Evolutionary conservation across 2,797 vertebrate genomes (phyloP).

Genomic region (Morelia viridis): DNA sequence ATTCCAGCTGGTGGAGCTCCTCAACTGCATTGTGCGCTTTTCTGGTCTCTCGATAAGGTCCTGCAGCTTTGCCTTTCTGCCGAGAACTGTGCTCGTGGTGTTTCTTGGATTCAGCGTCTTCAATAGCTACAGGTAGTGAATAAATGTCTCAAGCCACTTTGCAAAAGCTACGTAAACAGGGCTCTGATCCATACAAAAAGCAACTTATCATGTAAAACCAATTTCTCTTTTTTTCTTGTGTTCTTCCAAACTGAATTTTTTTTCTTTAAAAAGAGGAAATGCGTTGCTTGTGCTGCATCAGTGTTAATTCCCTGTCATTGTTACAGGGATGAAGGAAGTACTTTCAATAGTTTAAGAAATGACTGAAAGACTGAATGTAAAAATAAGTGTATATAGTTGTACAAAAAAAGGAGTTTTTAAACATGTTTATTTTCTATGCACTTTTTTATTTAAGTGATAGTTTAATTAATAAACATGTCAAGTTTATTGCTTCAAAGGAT

Average conservation of each 20-base stretch:
- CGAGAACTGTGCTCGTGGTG: conserved; percentile 77
- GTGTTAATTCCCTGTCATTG: conserved; percentile 84
- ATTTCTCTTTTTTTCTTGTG: conserved; percentile 67
- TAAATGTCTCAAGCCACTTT: conserved; percentile 70
- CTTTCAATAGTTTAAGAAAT: conserved; percentile 82
- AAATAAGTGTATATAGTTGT: conserved; percentile 99
- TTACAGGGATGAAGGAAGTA: conserved; percentile 93
- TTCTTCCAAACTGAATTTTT: conserved; percentile 74
- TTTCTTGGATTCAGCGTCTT: conserved; percentile 78
- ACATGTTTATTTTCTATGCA: conserved; percentile 99
- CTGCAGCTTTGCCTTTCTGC: conserved; percentile 78
- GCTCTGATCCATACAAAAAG: conserved; percentile 74
- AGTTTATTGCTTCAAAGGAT: conserved; percentile 86
- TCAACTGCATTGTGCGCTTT: conserved; percentile 75
- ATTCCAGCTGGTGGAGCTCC: conserved; percentile 73
- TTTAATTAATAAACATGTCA: conserved; percentile 99
- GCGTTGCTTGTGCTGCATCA: conserved; percentile 81
- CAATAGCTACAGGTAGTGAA: conserved; percentile 77
- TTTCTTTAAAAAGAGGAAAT: conserved; percentile 70
- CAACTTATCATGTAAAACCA: conserved; percentile 73
- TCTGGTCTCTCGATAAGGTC: conserved; percentile 74
- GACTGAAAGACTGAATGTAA: conserved; percentile 99
- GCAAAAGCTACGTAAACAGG: conserved; percentile 68
- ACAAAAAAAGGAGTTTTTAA: conserved; percentile 99
- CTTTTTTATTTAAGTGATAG: conserved; percentile 99